A percentile compares a stretch with the other conserved stretches of the same genome.
Evolutionary conservation across 2,888 invertebrate genomes (phyloP).

Genomic region (Bombylius major): DNA sequence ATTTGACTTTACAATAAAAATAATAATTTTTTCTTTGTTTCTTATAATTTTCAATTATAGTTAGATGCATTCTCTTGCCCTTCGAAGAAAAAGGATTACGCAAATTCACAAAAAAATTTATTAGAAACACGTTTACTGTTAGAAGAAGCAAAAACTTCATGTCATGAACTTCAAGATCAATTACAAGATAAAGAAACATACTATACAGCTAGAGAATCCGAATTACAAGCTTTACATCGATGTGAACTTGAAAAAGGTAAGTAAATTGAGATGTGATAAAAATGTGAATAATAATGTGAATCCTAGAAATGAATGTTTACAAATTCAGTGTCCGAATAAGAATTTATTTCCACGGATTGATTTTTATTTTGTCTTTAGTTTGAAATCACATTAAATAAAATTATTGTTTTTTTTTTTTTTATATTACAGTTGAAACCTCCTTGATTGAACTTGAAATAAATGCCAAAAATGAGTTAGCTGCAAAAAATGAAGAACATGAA

Average conservation of each 20-base stretch:
- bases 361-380: too few relatives aligned
- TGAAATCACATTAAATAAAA: too few relatives aligned
- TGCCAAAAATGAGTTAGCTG: constrained; percentile 24
- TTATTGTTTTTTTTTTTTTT: neutral
- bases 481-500: constrained; percentile 25
- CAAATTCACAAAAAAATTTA: constrained; percentile 22
- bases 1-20: too few relatives aligned
- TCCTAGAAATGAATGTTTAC: neutral
- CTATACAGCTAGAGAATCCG: constrained; percentile 27
- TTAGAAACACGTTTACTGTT: constrained; percentile 24
- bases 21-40: neutral
- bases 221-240: constrained; percentile 27
- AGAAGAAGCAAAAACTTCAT: constrained; percentile 26
- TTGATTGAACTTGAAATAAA: constrained; percentile 31
- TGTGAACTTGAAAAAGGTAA: constrained; percentile 33
- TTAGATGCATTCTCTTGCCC: constrained; percentile 32
- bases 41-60: constrained; percentile 19
- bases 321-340: neutral
- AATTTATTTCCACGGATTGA: too few relatives aligned
- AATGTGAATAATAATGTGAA: neutral
- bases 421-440: constrained; percentile 43
- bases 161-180: constrained; percentile 29
- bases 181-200: constrained; percentile 28
- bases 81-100: constrained; percentile 22
- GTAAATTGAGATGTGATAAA: neutral